Percentiles rank a stretch among this genome's conserved stretches.
These are phyloP conservation scores for Proctacanthus coquilletti DNA, from an alignment of 1,140 invertebrate genomes.

Conservation along the genomic window DNA sequence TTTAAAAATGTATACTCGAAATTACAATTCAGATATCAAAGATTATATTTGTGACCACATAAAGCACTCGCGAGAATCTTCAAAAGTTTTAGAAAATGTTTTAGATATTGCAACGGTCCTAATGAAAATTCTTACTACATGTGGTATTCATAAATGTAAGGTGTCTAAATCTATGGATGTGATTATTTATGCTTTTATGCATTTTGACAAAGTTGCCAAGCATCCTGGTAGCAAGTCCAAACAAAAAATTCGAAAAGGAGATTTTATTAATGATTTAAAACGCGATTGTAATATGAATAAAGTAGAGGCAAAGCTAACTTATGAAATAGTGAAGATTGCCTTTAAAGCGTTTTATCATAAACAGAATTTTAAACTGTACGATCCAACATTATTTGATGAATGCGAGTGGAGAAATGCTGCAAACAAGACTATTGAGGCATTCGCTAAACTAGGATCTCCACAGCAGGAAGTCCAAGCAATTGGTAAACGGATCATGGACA, in stretches of 20 bases:
- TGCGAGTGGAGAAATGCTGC: slow-evolving; percentile 27
- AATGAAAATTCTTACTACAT: slow-evolving; percentile 24
- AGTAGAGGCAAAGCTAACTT: slow-evolving; percentile 23
- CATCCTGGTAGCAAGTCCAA: slow-evolving; percentile 25
- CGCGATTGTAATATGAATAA: slow-evolving; percentile 28
- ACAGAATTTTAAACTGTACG: slow-evolving; percentile 17
- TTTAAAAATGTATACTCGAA: too few species aligned
- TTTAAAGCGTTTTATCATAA: slow-evolving; percentile 27
- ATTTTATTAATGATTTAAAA: slow-evolving; percentile 23
- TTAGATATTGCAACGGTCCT: slow-evolving; percentile 21
- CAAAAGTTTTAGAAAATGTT: slow-evolving; percentile 24
- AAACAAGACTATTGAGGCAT: slow-evolving; percentile 19
- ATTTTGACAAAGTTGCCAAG: slow-evolving; percentile 12
- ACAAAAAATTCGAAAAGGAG: slow-evolving; percentile 22
- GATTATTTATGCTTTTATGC: slow-evolving; percentile 21
- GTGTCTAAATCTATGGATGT: slow-evolving; percentile 24
- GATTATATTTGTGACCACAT: too few species aligned
- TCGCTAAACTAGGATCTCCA: too few species aligned
- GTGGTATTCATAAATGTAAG: slow-evolving; percentile 25
- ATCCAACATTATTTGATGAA: slow-evolving; percentile 21
- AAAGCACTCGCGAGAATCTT: too few species aligned
- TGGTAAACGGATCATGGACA: too few species aligned
- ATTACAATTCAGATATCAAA: too few species aligned
- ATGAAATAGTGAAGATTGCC: slow-evolving; percentile 21
- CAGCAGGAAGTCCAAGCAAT: too few species aligned